Evolutionary conservation across 1,140 invertebrate genomes (phyloP), one percentile per base, ranked within the genome.

Genomic region (Steinernema khuongi): DNA sequence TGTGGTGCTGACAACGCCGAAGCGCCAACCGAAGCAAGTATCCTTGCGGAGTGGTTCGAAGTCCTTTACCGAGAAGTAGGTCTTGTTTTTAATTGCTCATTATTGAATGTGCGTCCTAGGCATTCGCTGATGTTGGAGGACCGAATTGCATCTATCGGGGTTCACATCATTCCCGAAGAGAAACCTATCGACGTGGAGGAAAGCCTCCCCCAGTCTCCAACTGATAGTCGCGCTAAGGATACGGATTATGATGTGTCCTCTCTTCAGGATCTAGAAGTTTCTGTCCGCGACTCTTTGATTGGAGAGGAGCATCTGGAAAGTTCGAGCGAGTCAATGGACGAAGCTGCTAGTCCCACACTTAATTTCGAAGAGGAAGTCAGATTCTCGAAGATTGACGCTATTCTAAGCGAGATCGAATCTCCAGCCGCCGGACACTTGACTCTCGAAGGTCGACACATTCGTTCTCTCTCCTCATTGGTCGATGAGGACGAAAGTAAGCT

Each of bases 241-340:
- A 60, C 50, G 50, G 50, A 60, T 60, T 60, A 60, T 22, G 50
- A 60, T 22, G 22, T 60, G 4, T 60, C 50, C 7, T 60, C 50
- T 14, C 50, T 60, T 4, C 50, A 60, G 19, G 50, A 60, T 26
- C 19, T 60, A 4, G 50, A 60, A 22, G 50, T 17, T 17, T 11
- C 50, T 7, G 7, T n/a, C 36, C 7, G n/a, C 7, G 36, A 60
- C 14, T 60, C 50, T 14, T 14, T 17, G 50, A n/a, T 41, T n/a
- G 7, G n/a, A n/a, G 36, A 41, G 36, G n/a, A n/a, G n/a, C n/a
- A n/a, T n/a, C n/a, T n/a, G n/a, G n/a, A n/a, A n/a, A n/a, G n/a
- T n/a, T n/a, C n/a, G n/a, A n/a, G n/a, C n/a, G n/a, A n/a, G n/a
- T n/a, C n/a, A n/a, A n/a, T n/a, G n/a, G n/a, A n/a, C n/a, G n/a